Evolutionary conservation across 2,888 invertebrate species (phyloP), one percentile per base, ranked within the genome.

Genomic region (Empis livida): DNA sequence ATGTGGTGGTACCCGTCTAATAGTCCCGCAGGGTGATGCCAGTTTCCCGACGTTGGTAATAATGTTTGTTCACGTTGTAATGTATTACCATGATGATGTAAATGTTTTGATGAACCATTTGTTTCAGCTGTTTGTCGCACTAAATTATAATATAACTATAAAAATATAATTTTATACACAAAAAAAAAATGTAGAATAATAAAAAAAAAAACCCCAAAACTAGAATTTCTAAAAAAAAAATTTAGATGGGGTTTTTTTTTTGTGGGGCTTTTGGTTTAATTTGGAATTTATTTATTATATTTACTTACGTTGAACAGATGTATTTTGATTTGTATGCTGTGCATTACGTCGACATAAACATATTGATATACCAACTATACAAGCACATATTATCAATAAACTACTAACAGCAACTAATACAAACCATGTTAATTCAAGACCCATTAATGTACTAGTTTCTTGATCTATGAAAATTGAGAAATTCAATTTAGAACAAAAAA

Each of bases 21-120:
- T 67, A 67, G 70, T 68, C 85, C 88, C 88, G 84, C 89, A 89
- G 89, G 90, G 89, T 81, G 87, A 84, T 79, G 81, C 88, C 84
- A 88, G 89, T 90, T 90, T 90, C 88, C 89, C 89, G 86, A 84
- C 73, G 71, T 72, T 68, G 74, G 75, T 71, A 75, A 73, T 67
- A 72, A 73, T 67, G 71, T 67, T 61, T 70, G 70, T 54, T 73
- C 73, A 63, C 71, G 71, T 68, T 68, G 73, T 67, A 68, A 62
- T 72, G 73, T 79, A 73, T 68, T 75, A 41, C 23, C 23, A 35
- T 35, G 13, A 50, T 62, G 61, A 48, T 76, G 75, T 71, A 76
- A 69, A 70, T 71, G 72, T 59, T 73, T 76, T 62, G 76, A 78
- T 53, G 81, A 79, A 54, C 82, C 82, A 69, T 83, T 82, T 62